Evolutionary conservation across 2,888 invertebrate species (phyloP).

Genomic region (Campaea margaritaria): DNA sequence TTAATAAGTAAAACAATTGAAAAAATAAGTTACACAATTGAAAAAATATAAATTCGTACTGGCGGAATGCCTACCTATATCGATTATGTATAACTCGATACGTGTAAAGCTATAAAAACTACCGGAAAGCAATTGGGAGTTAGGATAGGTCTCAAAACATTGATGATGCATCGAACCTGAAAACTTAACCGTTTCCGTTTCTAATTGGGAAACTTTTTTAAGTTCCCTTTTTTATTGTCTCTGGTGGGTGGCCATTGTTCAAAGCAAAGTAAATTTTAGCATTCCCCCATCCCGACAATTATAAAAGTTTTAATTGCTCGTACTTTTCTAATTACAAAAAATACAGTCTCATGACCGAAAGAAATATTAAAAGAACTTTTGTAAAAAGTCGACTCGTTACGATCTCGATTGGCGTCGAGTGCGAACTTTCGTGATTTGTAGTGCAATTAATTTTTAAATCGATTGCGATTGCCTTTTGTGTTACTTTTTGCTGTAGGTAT

Average conservation of each 20-base stretch:
- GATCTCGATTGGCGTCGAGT: conserved; percentile 38
- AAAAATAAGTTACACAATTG: no score
- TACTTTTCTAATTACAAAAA: conserved; percentile 84
- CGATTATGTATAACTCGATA: no score
- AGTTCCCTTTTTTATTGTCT: conserved; percentile 78
- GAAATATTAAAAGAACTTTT: conserved; percentile 61
- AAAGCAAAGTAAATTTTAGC: conserved; percentile 76
- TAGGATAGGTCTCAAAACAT: conserved; percentile 30
- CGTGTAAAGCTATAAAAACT: no score
- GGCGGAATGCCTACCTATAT: no score
- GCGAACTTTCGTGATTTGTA: conserved; percentile 34
- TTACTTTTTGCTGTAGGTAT: conserved; percentile 3
- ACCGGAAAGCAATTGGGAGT: no score
- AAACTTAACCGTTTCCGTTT: conserved; percentile 62
- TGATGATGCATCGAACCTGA: conserved; percentile 62
- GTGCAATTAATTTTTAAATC: conserved; percentile 34
- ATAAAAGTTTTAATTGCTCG: conserved; percentile 84
- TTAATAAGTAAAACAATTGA: no score
- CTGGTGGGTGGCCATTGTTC: conserved; percentile 76
- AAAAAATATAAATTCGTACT: no score
- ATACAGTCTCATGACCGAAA: conserved; percentile 74
- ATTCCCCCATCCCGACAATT: conserved; percentile 78
- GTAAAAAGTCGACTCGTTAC: conserved; percentile 42
- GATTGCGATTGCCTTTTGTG: conserved; percentile 9
- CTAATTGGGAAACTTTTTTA: conserved; percentile 79